A percentile compares a stretch with the other conserved stretches of the same genome.
These are phyloP conservation scores for Clarias pachynema DNA, from an alignment of 2,797 vertebrate genomes.

Conservation along the genomic window DNA sequence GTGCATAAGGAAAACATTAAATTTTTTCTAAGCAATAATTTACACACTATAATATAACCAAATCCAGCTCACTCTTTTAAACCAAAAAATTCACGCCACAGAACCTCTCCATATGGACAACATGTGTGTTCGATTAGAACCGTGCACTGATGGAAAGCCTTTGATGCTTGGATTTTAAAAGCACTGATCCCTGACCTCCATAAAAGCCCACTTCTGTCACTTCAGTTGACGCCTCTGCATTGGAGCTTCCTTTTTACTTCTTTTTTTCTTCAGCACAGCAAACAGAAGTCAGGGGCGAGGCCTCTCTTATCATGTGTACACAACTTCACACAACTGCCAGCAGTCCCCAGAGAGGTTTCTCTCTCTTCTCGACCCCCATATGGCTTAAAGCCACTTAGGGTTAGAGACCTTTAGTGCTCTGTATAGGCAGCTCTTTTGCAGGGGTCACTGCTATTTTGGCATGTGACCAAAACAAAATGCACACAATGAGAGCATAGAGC, in stretches of 20 bases:
- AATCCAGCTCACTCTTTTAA: not conserved
- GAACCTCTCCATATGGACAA: conserved; percentile 67
- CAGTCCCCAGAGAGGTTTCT: conserved; percentile 34
- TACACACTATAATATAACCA: not conserved
- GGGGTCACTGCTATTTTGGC: conserved; percentile 43
- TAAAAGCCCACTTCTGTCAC: conserved; percentile 71
- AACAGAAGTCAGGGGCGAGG: conserved; percentile 48
- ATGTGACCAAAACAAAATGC: conserved; percentile 43
- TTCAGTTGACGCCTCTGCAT: conserved; percentile 62
- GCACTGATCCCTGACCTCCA: conserved; percentile 67
- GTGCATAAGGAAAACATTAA: not conserved
- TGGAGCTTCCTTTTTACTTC: conserved; percentile 48
- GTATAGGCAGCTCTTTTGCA: conserved; percentile 26
- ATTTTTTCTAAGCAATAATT: not conserved
- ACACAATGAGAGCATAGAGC: not conserved
- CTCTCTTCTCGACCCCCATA: not conserved
- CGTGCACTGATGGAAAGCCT: conserved; percentile 45
- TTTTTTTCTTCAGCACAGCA: conserved; percentile 58
- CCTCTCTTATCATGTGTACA: conserved; percentile 36
- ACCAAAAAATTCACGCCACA: not conserved
- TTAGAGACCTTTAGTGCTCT: conserved; percentile 39
- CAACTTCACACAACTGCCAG: conserved; percentile 36
- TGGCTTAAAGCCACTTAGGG: conserved; percentile 20
- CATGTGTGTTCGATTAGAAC: conserved; percentile 55
- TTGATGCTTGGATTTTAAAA: conserved; percentile 67